Evolutionary conservation across 2,113 vertebrate species (phyloP).

Genomic region (Gobio gobio): DNA sequence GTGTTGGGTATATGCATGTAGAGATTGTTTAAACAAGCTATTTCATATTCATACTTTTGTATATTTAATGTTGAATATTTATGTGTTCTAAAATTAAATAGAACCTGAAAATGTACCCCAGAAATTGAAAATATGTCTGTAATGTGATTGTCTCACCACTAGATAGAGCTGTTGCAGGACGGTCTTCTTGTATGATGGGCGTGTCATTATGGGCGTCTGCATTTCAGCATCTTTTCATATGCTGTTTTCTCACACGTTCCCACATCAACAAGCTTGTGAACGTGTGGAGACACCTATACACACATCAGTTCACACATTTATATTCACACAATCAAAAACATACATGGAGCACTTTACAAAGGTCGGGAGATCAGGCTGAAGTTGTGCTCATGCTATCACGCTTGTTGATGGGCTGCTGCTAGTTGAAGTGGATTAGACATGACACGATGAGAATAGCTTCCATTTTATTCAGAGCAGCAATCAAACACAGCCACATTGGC

Average conservation of each 20-base stretch:
- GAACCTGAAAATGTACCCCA: not conserved
- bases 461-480: not conserved
- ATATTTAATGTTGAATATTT: not conserved
- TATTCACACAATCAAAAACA: not conserved
- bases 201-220: slow-evolving; percentile 8
- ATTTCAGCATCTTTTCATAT: not conserved
- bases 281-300: not conserved
- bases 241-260: slow-evolving; percentile 16
- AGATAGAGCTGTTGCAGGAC: slow-evolving; percentile 18
- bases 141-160: not conserved
- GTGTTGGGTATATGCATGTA: not conserved
- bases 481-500: not conserved
- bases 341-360: not conserved
- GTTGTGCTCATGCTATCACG: not conserved
- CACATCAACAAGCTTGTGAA: slow-evolving; percentile 13
- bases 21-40: slow-evolving; percentile 2
- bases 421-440: slow-evolving; percentile 24
- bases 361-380: not conserved
- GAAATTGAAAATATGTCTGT: not conserved
- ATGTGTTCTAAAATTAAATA: not conserved
- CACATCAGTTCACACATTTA: slow-evolving; percentile 10
- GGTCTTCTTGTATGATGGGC: not conserved
- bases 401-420: slow-evolving; percentile 12
- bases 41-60: not conserved
- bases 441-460: slow-evolving; percentile 26